Evolutionary conservation across 2,113 vertebrate species (phyloP), one percentile per base, ranked within the genome.

Genomic region (Erythrocebus patas): DNA sequence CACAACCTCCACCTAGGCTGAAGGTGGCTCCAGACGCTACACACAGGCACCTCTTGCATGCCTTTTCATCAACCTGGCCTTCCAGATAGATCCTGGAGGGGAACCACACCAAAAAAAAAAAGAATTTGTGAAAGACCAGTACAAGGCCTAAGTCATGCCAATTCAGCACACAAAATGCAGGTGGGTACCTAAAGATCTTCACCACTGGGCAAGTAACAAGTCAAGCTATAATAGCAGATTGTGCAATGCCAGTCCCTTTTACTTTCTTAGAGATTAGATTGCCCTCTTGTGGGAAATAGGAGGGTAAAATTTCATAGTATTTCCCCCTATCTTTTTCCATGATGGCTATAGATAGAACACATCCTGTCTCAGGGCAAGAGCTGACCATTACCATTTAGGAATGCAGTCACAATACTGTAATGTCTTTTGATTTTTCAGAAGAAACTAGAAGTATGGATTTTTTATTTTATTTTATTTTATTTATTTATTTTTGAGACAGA

Each of bases 281-380:
- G 98, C 98, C 97, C 98, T 96, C 98, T 95, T 92, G 98, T 98
- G 98, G 98, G 17, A 91, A 61, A 61, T 0, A 32, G 8, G 20
- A 94, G 35, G n/a, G 86, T 68, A 14, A 84, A 66, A 5, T 64
- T 79, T 35, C 61, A 9, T 0, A 0, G 38, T 23, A 35, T 40
- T 81, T 97, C 12, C 55, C 38, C 11, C 43, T 43, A 43, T 5
- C 35, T 64, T 97, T 73, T 30, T 55, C 55, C 27, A 72, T 52
- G 18, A 75, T 5, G 27, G 22, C 17, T 32, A 16, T 14, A 13
- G 35, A 64, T 6, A 59, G 23, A 70, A 43, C 1, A 7, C 5
- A 5, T 61, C 7, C 5, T 45, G 3, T 45, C 45, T 80, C 6
- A 1, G 61, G 59, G 23, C 48, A 87, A 70, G 30, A 80, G n/a